Evolutionary conservation across 1,140 invertebrate genomes (phyloP), one percentile per base, ranked within the genome.

Genomic region (Monomorium pharaonis): DNA sequence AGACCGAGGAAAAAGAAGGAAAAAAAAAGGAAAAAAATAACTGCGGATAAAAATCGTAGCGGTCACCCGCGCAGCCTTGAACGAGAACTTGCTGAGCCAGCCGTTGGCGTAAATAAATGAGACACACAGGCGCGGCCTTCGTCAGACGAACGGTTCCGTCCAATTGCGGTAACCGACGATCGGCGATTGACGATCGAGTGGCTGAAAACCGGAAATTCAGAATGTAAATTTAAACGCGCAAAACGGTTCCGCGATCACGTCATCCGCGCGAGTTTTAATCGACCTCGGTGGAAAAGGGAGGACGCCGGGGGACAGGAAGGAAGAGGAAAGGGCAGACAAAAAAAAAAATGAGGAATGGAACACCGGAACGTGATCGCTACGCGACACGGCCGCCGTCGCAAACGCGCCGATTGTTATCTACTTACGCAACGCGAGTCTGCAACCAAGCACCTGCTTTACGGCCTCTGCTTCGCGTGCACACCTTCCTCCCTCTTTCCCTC

Each of bases 81-180:
- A 92, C 91, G 86, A 92, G 90, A 92, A 92, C 90, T 91, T 91
- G 85, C 30, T 7, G 65, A 37, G 30, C 6, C 10, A 30, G 65
- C 51, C n/a, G 9, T 58, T 27, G 56, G 37, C 56, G 30, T 74
- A 74, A 58, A 74, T 83, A 74, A 83, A 72, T 60, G 18, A 72
- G 27, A 37, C 51, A 37, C 16, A 42, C 49, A 3, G 42, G 9
- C 5, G 12, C 7, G 44, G 56, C 87, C 81, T 89, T 27, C 16
- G 74, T 44, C 47, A n/a, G n/a, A n/a, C n/a, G 51, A 86, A 81
- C 37, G 62, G 51, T 88, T 88, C 78, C 69, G 75, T 74, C 47
- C 60, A 75, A 88, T 89, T 18, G n/a, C 16, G 16, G n/a, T 33
- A 27, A 76, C 44, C 44, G 21, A 24, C 33, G n/a, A 44, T 54